Evolutionary conservation across 1,140 invertebrate species (phyloP).

Genomic region (Coenobita brevimanus): DNA sequence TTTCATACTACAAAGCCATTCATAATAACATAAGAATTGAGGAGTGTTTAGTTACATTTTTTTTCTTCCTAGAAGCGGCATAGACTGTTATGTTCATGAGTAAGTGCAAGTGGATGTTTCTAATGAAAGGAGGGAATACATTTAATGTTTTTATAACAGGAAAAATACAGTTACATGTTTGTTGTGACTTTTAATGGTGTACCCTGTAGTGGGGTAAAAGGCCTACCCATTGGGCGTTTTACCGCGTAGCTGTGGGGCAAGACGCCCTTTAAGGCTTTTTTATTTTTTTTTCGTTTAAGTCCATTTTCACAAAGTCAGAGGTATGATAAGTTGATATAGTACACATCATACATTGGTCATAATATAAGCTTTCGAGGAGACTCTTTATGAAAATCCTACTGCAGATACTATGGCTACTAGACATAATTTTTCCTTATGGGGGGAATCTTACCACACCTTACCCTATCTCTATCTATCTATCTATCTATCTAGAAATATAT

Average conservation of each 20-base stretch:
- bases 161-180: constrained; percentile 7
- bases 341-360: constrained; percentile 5
- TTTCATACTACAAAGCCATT: too few species aligned
- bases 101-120: neutral
- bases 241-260: neutral
- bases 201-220: neutral
- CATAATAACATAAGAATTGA: too few species aligned
- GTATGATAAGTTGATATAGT: constrained; percentile 10
- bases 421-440: neutral
- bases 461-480: too few species aligned
- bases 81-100: neutral
- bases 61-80: neutral
- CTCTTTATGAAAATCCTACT: constrained; percentile 12
- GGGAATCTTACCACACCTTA: too few species aligned
- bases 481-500: too few species aligned
- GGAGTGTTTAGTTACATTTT: constrained; percentile 14
- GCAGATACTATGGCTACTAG: neutral
- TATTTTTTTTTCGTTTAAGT: neutral
- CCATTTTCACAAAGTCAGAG: constrained; percentile 16
- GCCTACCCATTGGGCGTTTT: neutral
- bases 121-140: constrained; percentile 11
- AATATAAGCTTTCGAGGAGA: constrained; percentile 5
- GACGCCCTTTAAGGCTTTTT: neutral
- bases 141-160: neutral
- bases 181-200: constrained; percentile 3